Conservation (phyloP, 1,140 invertebrate species). For the Drosophila melanica region DNA sequence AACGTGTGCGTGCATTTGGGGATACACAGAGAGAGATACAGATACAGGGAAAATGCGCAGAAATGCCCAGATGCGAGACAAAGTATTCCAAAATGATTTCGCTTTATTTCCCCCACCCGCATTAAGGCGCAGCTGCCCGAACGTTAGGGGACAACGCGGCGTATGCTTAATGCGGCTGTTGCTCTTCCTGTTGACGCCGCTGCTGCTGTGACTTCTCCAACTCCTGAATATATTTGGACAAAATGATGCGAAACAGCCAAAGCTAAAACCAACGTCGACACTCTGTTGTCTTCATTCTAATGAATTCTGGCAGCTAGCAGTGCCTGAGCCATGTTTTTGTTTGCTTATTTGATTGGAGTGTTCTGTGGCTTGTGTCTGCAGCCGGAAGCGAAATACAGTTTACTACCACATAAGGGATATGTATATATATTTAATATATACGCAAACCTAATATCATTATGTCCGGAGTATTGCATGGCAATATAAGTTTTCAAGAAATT, state of each 20-base stretch:
- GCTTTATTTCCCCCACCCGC: not conserved
- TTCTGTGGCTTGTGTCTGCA: constrained; percentile 32
- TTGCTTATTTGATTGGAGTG: constrained; percentile 58
- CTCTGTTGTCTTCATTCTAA: constrained; percentile 28
- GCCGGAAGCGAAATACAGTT: constrained; percentile 47
- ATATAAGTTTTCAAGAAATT: not conserved
- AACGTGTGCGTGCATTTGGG: constrained; percentile 36
- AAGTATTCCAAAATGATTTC: constrained; percentile 28
- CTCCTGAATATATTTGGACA: constrained; percentile 51
- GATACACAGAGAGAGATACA: constrained; percentile 8
- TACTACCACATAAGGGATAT: constrained; percentile 9
- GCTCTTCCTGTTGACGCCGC: constrained; percentile 19
- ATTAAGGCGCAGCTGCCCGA: not conserved
- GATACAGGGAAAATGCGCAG: constrained; percentile 2
- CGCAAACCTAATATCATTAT: constrained; percentile 19
- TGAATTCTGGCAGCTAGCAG: constrained; percentile 58
- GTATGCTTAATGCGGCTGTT: constrained; percentile 59
- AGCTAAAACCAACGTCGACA: constrained; percentile 2
- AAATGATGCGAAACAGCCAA: constrained; percentile 32
- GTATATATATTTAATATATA: not conserved
- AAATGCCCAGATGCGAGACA: constrained; percentile 12
- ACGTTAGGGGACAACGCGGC: constrained; percentile 44
- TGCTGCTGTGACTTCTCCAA: constrained; percentile 17
- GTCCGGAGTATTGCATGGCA: not conserved
- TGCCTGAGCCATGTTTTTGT: constrained; percentile 38